Evolutionary conservation across 2,113 vertebrate genomes (phyloP).

Genomic region (Perca flavescens): DNA sequence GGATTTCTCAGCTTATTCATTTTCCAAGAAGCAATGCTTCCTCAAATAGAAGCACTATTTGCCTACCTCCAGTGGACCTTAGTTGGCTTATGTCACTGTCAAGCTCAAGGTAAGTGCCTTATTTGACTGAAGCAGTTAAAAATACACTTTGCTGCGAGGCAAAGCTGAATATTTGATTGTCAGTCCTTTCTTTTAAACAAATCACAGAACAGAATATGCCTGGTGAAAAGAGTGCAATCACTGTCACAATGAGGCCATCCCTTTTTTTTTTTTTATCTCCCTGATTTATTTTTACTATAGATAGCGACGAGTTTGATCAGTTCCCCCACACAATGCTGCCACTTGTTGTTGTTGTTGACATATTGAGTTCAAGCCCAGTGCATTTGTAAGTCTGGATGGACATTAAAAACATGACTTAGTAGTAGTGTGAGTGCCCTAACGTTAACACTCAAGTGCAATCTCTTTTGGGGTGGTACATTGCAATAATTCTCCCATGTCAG

Average conservation of each 20-base stretch:
- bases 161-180: slow-evolving; percentile 33
- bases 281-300: background rate
- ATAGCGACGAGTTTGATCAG: background rate
- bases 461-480: slow-evolving; percentile 54
- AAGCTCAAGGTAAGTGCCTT: background rate
- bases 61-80: slow-evolving; percentile 13
- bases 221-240: background rate
- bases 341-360: slow-evolving; percentile 17
- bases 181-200: slow-evolving; percentile 7
- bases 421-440: slow-evolving; percentile 7
- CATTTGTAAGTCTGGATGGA: slow-evolving; percentile 1
- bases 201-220: background rate
- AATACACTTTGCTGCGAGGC: slow-evolving; percentile 32
- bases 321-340: background rate
- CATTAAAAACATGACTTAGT: slow-evolving; percentile 41
- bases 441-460: slow-evolving; percentile 51
- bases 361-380: background rate
- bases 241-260: slow-evolving; percentile 5
- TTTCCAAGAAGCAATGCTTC: slow-evolving; percentile 13
- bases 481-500: slow-evolving; percentile 69
- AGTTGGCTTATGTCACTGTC: slow-evolving; percentile 22
- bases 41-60: slow-evolving; percentile 4
- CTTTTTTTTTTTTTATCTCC: background rate
- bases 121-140: slow-evolving; percentile 22
- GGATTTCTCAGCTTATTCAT: slow-evolving; percentile 36